Evolutionary conservation across 2,113 vertebrate genomes (phyloP).

Genomic region (Corynorhinus townsendii): DNA sequence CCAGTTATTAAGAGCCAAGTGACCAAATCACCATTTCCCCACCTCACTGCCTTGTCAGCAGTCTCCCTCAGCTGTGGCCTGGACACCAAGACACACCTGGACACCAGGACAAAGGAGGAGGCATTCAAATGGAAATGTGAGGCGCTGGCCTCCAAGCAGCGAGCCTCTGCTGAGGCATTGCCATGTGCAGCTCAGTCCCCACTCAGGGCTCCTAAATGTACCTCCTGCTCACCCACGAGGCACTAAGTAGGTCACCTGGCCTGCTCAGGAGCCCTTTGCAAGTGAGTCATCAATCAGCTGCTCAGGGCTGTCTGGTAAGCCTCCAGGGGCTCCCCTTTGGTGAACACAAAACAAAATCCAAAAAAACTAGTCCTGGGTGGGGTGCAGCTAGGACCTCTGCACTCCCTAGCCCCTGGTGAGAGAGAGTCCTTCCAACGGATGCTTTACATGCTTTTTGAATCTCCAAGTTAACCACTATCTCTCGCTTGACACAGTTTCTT

Average conservation of each 20-base stretch:
- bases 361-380: background rate
- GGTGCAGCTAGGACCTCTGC: background rate
- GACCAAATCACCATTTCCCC: rapidly evolving
- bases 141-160: background rate
- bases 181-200: background rate
- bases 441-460: background rate
- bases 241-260: background rate
- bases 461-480: background rate
- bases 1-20: background rate
- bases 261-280: background rate
- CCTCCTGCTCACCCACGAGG: background rate
- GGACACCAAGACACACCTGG: background rate
- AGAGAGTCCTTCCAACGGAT: no score
- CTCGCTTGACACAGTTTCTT: background rate
- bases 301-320: background rate
- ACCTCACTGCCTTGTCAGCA: background rate
- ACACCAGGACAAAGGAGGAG: background rate
- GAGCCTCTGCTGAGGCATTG: background rate
- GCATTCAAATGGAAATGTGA: rapidly evolving
- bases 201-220: background rate
- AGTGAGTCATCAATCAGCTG: background rate
- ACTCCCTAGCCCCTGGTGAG: background rate
- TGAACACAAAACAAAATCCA: background rate
- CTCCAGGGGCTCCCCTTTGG: background rate
- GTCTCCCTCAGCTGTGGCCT: background rate